A percentile compares a stretch with the other conserved stretches of the same genome.
Conservation (phyloP, 2,797 vertebrate genomes). For the Pangasius krempfi region DNA sequence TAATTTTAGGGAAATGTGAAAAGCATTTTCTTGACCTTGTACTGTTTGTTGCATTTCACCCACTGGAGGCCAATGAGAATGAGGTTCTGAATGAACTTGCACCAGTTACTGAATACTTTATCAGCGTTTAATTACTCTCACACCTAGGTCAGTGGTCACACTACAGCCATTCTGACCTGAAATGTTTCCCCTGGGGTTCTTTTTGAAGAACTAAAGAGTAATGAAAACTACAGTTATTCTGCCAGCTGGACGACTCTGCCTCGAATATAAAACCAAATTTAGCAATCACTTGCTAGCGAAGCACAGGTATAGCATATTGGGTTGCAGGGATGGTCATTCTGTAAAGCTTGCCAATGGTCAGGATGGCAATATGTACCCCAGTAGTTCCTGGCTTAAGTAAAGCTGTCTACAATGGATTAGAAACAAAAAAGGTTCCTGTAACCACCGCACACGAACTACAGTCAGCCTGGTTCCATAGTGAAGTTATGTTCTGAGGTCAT, state of each 20-base stretch:
- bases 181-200: background rate
- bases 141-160: background rate
- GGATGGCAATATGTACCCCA: background rate
- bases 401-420: background rate
- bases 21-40: constrained; percentile 38
- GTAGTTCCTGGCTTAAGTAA: background rate
- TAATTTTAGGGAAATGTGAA: constrained; percentile 51
- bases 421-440: background rate
- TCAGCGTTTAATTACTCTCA: background rate
- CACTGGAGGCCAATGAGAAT: constrained; percentile 7
- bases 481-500: background rate
- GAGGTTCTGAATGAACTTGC: background rate
- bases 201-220: background rate
- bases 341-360: background rate
- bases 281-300: background rate
- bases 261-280: background rate
- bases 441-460: background rate
- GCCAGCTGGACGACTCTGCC: background rate
- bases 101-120: background rate
- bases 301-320: background rate
- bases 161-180: background rate
- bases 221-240: background rate
- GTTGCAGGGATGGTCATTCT: background rate
- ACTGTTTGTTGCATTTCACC: background rate
- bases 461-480: background rate